Evolutionary conservation across 2,888 invertebrate species (phyloP).

Genomic region (Anarsia innoxiella): DNA sequence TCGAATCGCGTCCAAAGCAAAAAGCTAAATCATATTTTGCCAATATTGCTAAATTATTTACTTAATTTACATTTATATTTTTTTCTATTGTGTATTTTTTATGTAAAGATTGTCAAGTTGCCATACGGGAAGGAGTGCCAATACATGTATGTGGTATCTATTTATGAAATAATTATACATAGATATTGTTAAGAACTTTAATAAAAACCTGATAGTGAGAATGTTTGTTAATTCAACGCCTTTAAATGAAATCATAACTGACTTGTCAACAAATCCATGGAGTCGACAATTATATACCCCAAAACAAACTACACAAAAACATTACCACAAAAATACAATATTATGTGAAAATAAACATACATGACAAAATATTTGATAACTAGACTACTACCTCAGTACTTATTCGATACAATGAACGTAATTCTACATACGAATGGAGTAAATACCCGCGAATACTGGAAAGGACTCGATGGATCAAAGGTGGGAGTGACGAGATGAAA

Average conservation of each 20-base stretch:
- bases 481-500: conserved; percentile 19
- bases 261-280: no score
- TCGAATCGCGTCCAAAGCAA: conserved; percentile 33
- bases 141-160: conserved; percentile 50
- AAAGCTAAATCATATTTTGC: conserved; percentile 24
- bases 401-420: no score
- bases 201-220: conserved; percentile 56
- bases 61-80: conserved; percentile 22
- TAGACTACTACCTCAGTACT: no score
- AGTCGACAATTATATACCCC: no score
- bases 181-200: conserved; percentile 62
- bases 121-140: conserved; percentile 55
- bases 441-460: not conserved
- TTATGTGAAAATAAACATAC: no score
- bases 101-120: conserved; percentile 33
- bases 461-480: not conserved
- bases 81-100: conserved; percentile 28
- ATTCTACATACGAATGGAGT: not conserved
- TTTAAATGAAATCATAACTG: conserved; percentile 26
- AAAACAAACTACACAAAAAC: no score
- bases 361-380: no score
- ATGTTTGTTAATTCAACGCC: conserved; percentile 31
- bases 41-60: conserved; percentile 20
- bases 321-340: no score
- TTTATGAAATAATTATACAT: conserved; percentile 51